These are phyloP conservation scores for Macrocentrus cingulum DNA, from an alignment of 1,140 invertebrate species.

Conservation along the genomic window DNA sequence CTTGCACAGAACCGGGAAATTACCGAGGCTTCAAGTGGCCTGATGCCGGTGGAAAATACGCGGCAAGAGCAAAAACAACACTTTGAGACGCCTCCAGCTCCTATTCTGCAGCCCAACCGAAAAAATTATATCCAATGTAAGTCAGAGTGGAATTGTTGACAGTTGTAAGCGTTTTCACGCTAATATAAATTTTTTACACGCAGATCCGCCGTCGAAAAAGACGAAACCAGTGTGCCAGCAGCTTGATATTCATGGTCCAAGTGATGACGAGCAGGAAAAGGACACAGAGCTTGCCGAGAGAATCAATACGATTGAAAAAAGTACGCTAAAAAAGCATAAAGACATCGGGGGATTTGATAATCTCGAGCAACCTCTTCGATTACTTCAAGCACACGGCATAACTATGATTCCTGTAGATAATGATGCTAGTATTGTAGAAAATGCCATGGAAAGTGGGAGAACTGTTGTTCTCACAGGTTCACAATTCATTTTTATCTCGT, in stretches of 20 bases:
- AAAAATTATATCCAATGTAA: too few species aligned
- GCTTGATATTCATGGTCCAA: slow-evolving; percentile 40
- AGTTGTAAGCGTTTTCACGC: too few species aligned
- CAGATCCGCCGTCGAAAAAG: slow-evolving; percentile 43
- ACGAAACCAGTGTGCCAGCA: slow-evolving; percentile 49
- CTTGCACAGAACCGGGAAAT: too few species aligned
- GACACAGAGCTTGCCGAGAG: slow-evolving; percentile 38
- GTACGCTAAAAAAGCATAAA: slow-evolving; percentile 43
- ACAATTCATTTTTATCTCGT: slow-evolving; percentile 5
- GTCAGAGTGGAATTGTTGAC: too few species aligned
- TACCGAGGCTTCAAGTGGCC: slow-evolving; percentile 49
- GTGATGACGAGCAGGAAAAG: slow-evolving; percentile 47
- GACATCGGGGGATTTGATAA: slow-evolving; percentile 46
- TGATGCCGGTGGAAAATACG: slow-evolving; percentile 47
- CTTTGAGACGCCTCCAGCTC: slow-evolving; percentile 19
- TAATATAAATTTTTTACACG: slow-evolving; percentile 23
- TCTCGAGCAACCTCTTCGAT: slow-evolving; percentile 60
- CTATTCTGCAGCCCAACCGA: too few species aligned
- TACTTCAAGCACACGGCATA: slow-evolving; percentile 79
- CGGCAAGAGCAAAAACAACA: slow-evolving; percentile 30
- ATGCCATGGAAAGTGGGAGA: slow-evolving; percentile 78
- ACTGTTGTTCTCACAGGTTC: slow-evolving; percentile 75
- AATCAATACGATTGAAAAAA: slow-evolving; percentile 38
- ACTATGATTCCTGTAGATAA: slow-evolving; percentile 73
- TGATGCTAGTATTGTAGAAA: slow-evolving; percentile 71